A percentile compares a stretch with the other conserved stretches of the same genome.
Conservation (phyloP, 2,113 vertebrate species). For the Picathartes gymnocephalus region DNA sequence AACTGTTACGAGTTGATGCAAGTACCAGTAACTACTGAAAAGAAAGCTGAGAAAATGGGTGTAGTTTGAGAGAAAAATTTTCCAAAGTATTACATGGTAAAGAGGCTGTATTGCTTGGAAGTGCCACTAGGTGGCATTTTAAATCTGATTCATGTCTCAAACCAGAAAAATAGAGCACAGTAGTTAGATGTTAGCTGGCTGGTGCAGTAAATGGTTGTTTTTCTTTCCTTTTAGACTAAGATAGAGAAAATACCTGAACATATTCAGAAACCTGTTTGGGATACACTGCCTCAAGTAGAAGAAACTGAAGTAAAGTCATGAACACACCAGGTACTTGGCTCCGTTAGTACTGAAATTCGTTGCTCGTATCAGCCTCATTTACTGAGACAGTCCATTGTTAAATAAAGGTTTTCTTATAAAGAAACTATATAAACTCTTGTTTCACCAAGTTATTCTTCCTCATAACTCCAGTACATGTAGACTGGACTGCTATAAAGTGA, state of each 20-base stretch:
- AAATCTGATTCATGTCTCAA: background rate
- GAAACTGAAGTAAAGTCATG: constrained; percentile 49
- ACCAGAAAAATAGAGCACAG: background rate
- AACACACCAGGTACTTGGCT: background rate
- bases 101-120: background rate
- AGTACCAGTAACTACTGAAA: background rate
- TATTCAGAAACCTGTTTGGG: constrained; percentile 87
- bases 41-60: background rate
- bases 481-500: background rate
- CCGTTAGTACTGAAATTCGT: background rate
- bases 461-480: background rate
- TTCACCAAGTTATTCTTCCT: background rate
- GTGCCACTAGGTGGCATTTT: constrained; percentile 2
- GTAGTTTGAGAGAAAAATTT: background rate
- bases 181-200: background rate
- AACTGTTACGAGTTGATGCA: background rate
- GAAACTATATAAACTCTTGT: background rate
- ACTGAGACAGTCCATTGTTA: background rate
- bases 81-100: fast-evolving
- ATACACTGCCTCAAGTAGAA: constrained; percentile 52
- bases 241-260: constrained; percentile 90
- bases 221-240: constrained; percentile 74
- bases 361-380: background rate
- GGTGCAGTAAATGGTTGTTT: background rate
- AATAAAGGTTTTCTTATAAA: constrained; percentile 28